Evolutionary conservation across 2,888 invertebrate genomes (phyloP).

Genomic region (Dryococelus australis): DNA sequence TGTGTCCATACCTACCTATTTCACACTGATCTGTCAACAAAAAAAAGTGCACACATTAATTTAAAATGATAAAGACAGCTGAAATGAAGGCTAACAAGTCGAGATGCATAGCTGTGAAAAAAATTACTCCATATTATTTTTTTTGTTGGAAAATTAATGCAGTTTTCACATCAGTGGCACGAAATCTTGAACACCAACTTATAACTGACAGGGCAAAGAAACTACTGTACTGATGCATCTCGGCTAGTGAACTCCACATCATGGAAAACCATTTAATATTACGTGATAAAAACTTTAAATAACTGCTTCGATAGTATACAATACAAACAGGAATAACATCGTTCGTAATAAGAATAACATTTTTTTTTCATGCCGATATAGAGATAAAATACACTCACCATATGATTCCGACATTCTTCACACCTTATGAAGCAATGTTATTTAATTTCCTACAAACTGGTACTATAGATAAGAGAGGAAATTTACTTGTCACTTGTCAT

Average conservation of each 20-base stretch:
- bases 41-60: neutral
- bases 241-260: no score
- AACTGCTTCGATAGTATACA: no score
- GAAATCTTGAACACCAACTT: no score
- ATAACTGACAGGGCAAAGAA: no score
- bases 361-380: no score
- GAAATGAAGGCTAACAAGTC: neutral
- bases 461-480: neutral
- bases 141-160: neutral
- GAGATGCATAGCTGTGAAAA: neutral
- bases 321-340: no score
- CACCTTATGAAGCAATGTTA: neutral
- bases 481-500: neutral
- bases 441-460: neutral
- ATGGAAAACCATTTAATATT: no score
- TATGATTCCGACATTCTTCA: neutral
- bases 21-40: neutral
- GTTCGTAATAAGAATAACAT: no score
- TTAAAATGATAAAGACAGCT: neutral
- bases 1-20: neutral
- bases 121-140: neutral
- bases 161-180: no score
- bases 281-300: no score
- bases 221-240: no score
- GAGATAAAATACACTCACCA: neutral